Conservation (phyloP, 2,113 vertebrate genomes). For the Pogonocichla stellata region DNA sequence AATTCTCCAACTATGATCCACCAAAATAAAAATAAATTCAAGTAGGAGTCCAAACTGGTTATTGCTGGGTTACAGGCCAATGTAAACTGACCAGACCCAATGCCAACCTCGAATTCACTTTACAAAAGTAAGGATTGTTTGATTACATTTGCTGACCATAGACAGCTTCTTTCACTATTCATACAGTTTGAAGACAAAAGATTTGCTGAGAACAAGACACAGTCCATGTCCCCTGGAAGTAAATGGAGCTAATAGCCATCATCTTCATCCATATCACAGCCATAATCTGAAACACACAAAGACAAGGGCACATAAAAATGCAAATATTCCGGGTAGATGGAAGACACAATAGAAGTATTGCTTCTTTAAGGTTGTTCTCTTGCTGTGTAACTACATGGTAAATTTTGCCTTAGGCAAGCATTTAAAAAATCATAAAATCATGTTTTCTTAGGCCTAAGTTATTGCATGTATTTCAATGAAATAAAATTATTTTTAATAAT, state of each 20-base stretch:
- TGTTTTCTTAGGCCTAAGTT: not conserved
- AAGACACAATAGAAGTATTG: not conserved
- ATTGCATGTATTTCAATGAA: not conserved
- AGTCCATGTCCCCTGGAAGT: not conserved
- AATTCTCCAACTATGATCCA: conserved; percentile 32
- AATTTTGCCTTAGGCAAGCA: not conserved
- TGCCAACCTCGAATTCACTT: not conserved
- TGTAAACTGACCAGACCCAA: conserved; percentile 47
- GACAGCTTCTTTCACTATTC: conserved; percentile 36
- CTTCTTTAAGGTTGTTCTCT: not conserved
- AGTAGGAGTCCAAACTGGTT: conserved; percentile 51
- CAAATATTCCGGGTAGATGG: not conserved
- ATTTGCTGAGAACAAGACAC: not conserved
- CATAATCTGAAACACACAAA: conserved; percentile 83
- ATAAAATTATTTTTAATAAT: not conserved
- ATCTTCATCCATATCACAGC: conserved; percentile 87
- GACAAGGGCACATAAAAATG: not conserved
- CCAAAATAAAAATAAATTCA: conserved; percentile 31
- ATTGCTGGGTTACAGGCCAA: conserved; percentile 48
- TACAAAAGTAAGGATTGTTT: conserved; percentile 39
- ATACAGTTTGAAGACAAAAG: not conserved
- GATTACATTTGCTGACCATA: not conserved
- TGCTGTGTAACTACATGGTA: not conserved
- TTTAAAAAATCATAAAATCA: not conserved
- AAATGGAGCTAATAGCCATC: conserved; percentile 77